A percentile compares a stretch with the other conserved stretches of the same genome.
phyloP scores from a whole-genome alignment of 2,888 invertebrate genomes.

The Exocentrus adspersus region DNA sequence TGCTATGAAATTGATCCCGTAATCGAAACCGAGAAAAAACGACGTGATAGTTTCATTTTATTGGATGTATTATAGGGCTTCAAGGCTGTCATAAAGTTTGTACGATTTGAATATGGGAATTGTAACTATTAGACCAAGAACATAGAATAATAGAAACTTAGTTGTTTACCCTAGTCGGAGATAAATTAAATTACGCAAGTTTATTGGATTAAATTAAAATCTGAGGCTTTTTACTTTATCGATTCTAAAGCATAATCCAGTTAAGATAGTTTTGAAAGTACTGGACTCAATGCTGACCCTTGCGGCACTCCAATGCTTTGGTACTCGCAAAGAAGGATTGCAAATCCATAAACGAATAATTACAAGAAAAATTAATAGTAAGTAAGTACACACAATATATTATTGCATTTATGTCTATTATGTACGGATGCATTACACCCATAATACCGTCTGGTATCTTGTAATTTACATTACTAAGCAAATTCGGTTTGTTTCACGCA shows the following conservation, averaged over 20 bases:
- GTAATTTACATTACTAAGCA: neutral
- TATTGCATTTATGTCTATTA: neutral
- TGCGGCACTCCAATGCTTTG: too few species aligned
- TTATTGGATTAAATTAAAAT: too few species aligned
- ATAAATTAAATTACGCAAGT: too few species aligned
- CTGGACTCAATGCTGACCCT: too few species aligned
- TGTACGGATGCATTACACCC: neutral
- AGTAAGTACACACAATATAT: too few species aligned
- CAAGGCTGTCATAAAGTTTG: too few species aligned
- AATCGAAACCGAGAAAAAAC: neutral
- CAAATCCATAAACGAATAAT: neutral
- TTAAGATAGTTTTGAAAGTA: too few species aligned
- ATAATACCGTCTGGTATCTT: neutral
- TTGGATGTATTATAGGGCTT: neutral
- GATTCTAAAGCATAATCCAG: too few species aligned
- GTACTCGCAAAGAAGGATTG: neutral
- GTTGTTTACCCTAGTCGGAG: too few species aligned
- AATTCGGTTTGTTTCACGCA: neutral
- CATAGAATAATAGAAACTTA: conserved; percentile 9
- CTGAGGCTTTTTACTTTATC: too few species aligned
- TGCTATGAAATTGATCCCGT: neutral
- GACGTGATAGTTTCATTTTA: neutral
- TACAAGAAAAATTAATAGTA: neutral
- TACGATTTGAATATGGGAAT: conserved; percentile 1
- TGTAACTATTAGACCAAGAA: neutral